Base-by-base conservation (phyloP, 2,113 vertebrate genomes). In the Trichomycterus rosablanca region DNA sequence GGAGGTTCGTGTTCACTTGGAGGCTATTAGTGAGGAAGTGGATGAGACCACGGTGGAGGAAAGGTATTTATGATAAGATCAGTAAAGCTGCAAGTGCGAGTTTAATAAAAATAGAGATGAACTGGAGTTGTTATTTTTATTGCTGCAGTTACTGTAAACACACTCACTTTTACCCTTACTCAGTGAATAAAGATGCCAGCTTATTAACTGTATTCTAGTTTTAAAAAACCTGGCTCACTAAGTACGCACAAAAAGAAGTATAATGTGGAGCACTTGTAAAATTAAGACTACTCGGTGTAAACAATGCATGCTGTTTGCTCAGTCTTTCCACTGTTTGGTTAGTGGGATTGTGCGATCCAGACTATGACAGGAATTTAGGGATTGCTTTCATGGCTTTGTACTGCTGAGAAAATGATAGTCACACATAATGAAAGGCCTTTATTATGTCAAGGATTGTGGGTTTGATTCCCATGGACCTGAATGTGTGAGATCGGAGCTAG, bases 121-220 rank as follows among this genome's bases (percentile, higher is more conserved):
- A 28, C 10, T 3, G 39, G 37, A 26, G 19, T 12, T 20, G 34
- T 11, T 40, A n/a, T 35, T 24, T 9, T 18, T 2, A 3, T 10
- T 43, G 9, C 8, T 6, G 26, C 58, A 40, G n/a, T 18, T 14
- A 15, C 20, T 60, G 45, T 26, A 42, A 22, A 9, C 46, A 23
- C 2, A 2, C 3, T 18, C 9, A 37, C 14, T 2, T 23, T 20
- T 9, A 8, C 19, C 50, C 11, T 42, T 23, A 66, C 53, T 77
- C 70, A 73, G 66, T 77, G 58, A 76, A 73, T 78, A 77, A 63
- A 74, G 67, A 76, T 76, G 75, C 71, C 69, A 74, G 63, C 69
- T 74, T 56, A 57, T 75, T 49, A 79, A 74, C 77, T 70, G 74
- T 79, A 84, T 82, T 84, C 77, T 84, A 76, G 78, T 23, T 39